Base-by-base conservation (phyloP, 2,888 invertebrate species). In the Xestia ashworthii region DNA sequence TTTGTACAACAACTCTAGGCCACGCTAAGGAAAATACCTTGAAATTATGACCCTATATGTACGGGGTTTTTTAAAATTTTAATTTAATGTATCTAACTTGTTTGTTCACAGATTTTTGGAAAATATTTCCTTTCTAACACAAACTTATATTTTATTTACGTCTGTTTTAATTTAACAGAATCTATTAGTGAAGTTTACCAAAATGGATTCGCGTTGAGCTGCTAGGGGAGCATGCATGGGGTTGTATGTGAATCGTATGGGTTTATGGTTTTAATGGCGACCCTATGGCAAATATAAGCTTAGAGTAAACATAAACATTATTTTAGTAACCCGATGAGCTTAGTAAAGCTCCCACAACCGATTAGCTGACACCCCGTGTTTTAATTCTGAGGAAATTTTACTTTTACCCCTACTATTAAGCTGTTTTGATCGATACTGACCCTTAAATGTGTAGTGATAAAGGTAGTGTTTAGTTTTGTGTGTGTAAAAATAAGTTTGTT, bases 281-380 rank as follows among this genome's bases (percentile, higher is more conserved):
- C 90, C 89, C 92, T 87, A 89, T 87, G 89, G 85, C 89, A 88
- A 90, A 91, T 88, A 93, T 93, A 94, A 94, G 94, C 95, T 92
- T 90, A 90, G 86, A 91, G 93, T 92, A 95, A 96, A 96, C 92
- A 96, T 93, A 95, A 96, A 96, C 96, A 96, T 96, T 96, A 95
- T 96, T 96, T 92, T 94, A 95, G 96, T 96, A 96, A 96, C 93
- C 92, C 94, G 96, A 96, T 95, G 93, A 96, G 95, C 95, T 95
- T 93, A 94, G 90, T 88, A 89, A 89, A 91, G 91, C 73, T 94
- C 95, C 94, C 95, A 94, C 93, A 92, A 91, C 90, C 93, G 95
- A 95, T 96, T 95, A 95, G 90, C 88, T 84, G 25, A 76, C 87
- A 87, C 93, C 94, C 93, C 90, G 84, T 83, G 89, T 90, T 81